Evolutionary conservation across 2,113 vertebrate species (phyloP).

Genomic region (Scortum barcoo): DNA sequence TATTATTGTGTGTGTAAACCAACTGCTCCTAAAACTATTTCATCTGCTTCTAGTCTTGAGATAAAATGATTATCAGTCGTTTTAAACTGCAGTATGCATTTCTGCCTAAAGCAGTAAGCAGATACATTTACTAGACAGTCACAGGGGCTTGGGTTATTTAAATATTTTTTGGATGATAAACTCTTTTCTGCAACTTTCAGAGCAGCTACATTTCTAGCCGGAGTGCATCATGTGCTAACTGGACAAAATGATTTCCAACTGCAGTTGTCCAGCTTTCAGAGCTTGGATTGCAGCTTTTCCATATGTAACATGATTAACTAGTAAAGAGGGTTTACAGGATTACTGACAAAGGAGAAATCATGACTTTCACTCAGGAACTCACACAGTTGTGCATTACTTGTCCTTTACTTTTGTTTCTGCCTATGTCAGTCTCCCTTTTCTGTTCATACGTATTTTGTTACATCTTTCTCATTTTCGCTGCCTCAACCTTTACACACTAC

Average conservation of each 20-base stretch:
- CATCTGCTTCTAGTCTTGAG: neutral
- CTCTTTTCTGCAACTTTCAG: neutral
- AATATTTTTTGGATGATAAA: neutral
- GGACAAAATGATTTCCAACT: conserved; percentile 2
- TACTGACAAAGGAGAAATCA: conserved; percentile 12
- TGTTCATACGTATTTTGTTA: neutral
- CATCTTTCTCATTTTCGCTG: conserved; percentile 16
- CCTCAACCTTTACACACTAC: conserved; percentile 10
- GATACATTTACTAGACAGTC: neutral
- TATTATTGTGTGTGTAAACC: neutral
- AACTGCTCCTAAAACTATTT: neutral
- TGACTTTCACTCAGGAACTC: neutral
- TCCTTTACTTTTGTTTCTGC: conserved; percentile 20
- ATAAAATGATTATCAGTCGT: no score
- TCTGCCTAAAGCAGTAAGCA: neutral
- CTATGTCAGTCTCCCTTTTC: conserved; percentile 18
- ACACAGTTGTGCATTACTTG: neutral
- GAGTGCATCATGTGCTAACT: neutral
- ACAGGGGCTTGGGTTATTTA: conserved; percentile 6
- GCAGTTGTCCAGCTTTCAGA: neutral
- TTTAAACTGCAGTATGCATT: neutral
- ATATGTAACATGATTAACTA: conserved; percentile 7
- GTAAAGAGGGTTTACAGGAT: conserved; percentile 26
- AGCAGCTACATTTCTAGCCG: neutral
- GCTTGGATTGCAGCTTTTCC: conserved; percentile 28